Percentiles rank a stretch among this genome's conserved stretches.
phyloP scores from a whole-genome alignment of 1,140 invertebrate species.

The Aphaenogaster floridana region DNA sequence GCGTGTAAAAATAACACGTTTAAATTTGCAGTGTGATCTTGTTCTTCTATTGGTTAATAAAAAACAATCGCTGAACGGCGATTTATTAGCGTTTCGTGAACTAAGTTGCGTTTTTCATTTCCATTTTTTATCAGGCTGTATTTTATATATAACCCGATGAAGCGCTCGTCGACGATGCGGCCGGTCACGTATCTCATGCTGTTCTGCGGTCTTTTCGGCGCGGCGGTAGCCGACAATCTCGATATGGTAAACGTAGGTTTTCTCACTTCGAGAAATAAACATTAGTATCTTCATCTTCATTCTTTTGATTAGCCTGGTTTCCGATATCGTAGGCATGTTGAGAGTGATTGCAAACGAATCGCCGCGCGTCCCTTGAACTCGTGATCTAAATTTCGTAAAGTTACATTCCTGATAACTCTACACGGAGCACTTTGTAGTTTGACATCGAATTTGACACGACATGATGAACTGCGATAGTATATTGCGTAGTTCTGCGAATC shows the following conservation, averaged over 20 bases:
- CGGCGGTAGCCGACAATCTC: background rate
- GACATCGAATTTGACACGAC: too few species aligned
- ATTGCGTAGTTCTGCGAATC: too few species aligned
- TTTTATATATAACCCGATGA: too few species aligned
- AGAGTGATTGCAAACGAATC: background rate
- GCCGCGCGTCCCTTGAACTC: background rate
- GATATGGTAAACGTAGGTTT: background rate
- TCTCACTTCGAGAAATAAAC: background rate
- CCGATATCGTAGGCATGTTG: background rate
- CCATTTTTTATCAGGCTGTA: too few species aligned
- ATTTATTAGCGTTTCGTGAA: too few species aligned
- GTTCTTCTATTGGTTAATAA: too few species aligned
- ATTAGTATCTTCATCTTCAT: background rate
- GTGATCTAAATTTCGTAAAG: background rate
- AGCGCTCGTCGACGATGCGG: background rate
- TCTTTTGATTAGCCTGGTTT: background rate
- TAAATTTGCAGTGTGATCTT: too few species aligned
- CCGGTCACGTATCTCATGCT: background rate
- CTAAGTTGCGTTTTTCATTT: too few species aligned
- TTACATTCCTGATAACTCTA: background rate
- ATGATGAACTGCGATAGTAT: too few species aligned
- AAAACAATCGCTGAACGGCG: too few species aligned
- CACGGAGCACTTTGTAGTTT: too few species aligned
- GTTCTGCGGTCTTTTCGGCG: background rate
- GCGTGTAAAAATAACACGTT: too few species aligned